phyloP scores from a whole-genome alignment of 2,113 vertebrate species.

The Microcebus jonahi region DNA sequence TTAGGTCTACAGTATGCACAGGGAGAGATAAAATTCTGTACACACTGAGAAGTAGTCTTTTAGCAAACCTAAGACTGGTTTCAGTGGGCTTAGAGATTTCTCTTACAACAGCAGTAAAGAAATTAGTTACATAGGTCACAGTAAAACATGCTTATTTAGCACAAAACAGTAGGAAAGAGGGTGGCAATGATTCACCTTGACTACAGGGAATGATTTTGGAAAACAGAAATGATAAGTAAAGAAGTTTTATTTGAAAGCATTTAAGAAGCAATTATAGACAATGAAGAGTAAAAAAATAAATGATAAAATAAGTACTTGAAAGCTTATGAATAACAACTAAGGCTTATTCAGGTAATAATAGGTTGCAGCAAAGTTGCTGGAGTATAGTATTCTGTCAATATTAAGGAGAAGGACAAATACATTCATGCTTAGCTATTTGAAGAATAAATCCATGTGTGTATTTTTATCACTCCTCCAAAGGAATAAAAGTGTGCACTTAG shows the following conservation, averaged over 20 bases:
- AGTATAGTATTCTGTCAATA: slow-evolving; percentile 20
- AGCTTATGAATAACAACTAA: slow-evolving; percentile 72
- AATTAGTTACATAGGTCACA: not conserved
- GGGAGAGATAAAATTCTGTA: not conserved
- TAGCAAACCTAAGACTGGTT: not conserved
- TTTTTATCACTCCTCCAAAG: slow-evolving; percentile 51
- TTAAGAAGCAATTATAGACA: slow-evolving; percentile 66
- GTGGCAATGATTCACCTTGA: slow-evolving; percentile 22
- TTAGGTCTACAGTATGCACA: not conserved
- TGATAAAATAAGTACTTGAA: slow-evolving; percentile 51
- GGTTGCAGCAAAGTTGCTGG: not conserved
- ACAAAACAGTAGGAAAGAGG: not conserved
- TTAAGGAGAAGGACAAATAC: slow-evolving; percentile 59
- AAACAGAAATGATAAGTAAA: slow-evolving; percentile 54
- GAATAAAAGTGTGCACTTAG: slow-evolving; percentile 23
- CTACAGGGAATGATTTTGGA: not conserved
- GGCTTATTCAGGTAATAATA: slow-evolving; percentile 64
- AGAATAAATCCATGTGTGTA: not conserved
- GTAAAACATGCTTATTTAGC: slow-evolving; percentile 17
- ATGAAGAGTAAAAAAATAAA: slow-evolving; percentile 51
- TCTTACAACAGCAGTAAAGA: not conserved
- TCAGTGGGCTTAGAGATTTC: not conserved
- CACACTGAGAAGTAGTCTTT: not conserved
- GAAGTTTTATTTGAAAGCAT: slow-evolving; percentile 59
- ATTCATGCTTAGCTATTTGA: not conserved